phyloP scores from a whole-genome alignment of 2,113 vertebrate genomes.

The Recurvirostra avosetta region DNA sequence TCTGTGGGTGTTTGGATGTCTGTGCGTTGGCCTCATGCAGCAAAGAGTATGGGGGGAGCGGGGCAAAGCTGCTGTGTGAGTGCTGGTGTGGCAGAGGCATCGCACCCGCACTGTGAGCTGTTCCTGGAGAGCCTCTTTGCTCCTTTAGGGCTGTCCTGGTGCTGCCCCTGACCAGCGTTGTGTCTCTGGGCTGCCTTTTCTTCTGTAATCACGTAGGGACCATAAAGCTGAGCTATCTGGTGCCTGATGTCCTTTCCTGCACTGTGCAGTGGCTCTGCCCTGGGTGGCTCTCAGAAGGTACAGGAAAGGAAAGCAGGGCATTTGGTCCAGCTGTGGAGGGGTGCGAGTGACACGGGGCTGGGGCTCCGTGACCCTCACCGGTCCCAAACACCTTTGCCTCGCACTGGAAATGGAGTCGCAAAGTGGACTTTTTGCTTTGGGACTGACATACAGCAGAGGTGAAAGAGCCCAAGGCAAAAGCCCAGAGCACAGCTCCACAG shows the following conservation, averaged over 20 bases:
- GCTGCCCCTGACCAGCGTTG: neutral
- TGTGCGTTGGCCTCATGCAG: neutral
- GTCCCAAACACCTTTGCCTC: neutral
- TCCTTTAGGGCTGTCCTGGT: neutral
- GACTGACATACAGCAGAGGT: neutral
- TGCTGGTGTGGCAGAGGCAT: neutral
- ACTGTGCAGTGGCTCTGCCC: accelerated
- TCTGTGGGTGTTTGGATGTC: neutral
- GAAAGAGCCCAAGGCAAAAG: neutral
- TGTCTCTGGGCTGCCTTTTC: neutral
- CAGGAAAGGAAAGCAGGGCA: neutral
- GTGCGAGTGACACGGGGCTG: neutral
- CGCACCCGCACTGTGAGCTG: neutral
- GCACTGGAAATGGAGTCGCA: neutral
- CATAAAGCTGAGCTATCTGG: neutral
- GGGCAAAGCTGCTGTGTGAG: neutral
- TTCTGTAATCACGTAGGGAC: neutral
- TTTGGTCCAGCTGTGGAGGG: neutral
- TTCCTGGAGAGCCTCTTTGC: neutral
- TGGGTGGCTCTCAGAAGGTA: neutral
- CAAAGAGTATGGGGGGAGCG: neutral
- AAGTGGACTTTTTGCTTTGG: neutral
- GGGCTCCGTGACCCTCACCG: accelerated
- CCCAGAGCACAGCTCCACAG: neutral
- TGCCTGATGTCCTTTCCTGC: neutral